Conservation (phyloP, 2,113 vertebrate species). For the Piaya cayana region DNA sequence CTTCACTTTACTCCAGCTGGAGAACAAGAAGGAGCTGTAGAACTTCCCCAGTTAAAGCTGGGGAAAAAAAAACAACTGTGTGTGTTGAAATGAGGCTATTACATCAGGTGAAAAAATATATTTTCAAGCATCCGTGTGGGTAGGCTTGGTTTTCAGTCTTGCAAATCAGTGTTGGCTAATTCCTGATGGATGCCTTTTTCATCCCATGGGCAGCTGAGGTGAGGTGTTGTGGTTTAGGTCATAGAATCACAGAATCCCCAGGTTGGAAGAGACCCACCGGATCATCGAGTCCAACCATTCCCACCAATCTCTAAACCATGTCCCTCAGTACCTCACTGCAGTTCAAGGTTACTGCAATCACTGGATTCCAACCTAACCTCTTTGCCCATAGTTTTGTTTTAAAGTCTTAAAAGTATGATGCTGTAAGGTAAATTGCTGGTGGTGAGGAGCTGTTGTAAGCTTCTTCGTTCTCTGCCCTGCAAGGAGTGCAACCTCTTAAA, state of each 20-base stretch:
- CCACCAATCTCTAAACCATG: no score
- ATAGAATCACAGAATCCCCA: no score
- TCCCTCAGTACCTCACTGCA: no score
- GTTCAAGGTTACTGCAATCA: background rate
- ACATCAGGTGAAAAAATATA: background rate
- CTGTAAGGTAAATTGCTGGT: background rate
- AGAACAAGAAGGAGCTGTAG: background rate
- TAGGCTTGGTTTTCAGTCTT: background rate
- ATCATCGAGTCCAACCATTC: no score
- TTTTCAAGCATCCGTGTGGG: background rate
- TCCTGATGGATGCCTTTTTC: rapidly evolving
- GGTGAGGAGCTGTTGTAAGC: background rate
- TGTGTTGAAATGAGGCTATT: background rate
- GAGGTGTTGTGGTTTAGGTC: background rate
- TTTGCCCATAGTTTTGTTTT: background rate
- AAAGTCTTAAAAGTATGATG: background rate
- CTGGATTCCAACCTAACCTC: background rate
- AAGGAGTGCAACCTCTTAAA: background rate
- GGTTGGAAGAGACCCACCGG: no score
- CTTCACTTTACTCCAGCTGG: background rate
- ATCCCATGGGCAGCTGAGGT: background rate
- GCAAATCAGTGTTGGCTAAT: background rate
- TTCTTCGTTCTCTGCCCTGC: background rate
- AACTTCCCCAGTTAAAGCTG: background rate
- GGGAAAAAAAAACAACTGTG: background rate